Base-by-base conservation (phyloP, 2,113 vertebrate genomes). In the Globicephala melas region DNA sequence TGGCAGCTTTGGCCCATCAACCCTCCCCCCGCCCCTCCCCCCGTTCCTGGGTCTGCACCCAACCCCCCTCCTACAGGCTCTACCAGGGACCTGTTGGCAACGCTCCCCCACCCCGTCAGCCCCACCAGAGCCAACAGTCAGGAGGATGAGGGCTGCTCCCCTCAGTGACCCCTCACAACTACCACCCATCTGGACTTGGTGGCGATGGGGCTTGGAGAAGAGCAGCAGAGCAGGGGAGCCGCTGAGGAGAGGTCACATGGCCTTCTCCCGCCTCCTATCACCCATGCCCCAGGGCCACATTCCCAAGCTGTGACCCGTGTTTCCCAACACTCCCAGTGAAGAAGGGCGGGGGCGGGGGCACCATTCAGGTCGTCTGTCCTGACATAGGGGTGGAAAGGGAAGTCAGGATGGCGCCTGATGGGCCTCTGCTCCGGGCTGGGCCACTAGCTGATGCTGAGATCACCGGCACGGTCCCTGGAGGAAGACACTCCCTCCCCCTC, bases 241-340 rank as follows among this genome's bases (percentile, higher is more conserved):
- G 50, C 6, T 31, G 41, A 79, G 38, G 62, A 74, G 79, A 62
- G 41, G 77, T 58, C 62, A 91, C 60, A 6, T 74, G 89, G 81
- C 36, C 41, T 68, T 44, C 91, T 82, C 47, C 73, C 36, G 67
- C 88, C 91, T 76, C 63, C 50, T 47, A 12, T 31, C 67, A 63
- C 65, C 14, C 53, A 38, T 1, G 3, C 50, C 44, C 86, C 38
- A 33, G 44, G 31, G 87, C 90, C 92, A 85, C 96, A 98, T 98
- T 97, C 98, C 94, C 95, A 94, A 97, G 97, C 92, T 90, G 89
- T 97, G 97, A 97, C 94, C 96, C 92, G 92, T 88, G 89, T 96
- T 97, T 95, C 91, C 93, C 79, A 87, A 90, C 73, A 76, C 7
- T 79, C 68, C 93, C 80, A 36, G 65, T 31, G 79, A 92, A 82